These are phyloP conservation scores for Hesperia comma DNA, from an alignment of 2,888 invertebrate species.

Conservation along the genomic window DNA sequence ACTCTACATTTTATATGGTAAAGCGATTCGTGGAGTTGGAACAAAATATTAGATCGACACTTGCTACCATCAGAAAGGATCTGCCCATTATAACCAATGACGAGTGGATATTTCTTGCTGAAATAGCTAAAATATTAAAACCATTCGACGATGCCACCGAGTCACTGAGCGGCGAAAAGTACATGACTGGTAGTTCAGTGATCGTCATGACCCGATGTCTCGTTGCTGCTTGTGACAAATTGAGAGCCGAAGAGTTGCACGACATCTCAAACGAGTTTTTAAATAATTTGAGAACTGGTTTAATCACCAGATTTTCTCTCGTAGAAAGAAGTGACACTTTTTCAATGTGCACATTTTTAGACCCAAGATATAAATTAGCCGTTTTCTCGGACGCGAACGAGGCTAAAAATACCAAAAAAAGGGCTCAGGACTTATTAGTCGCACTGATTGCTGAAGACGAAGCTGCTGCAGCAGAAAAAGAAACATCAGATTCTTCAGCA, in stretches of 20 bases:
- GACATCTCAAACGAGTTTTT: too few species aligned
- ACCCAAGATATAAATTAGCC: constrained; percentile 43
- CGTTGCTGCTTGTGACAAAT: constrained; percentile 39
- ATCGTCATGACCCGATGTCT: constrained; percentile 44
- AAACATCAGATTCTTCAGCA: background rate
- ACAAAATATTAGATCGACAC: constrained; percentile 37
- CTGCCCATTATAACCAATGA: constrained; percentile 40
- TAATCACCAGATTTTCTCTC: constrained; percentile 33
- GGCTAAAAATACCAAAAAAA: constrained; percentile 37
- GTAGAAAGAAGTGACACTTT: constrained; percentile 44
- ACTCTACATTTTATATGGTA: constrained; percentile 34
- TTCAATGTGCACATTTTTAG: constrained; percentile 43
- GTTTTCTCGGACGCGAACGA: constrained; percentile 40
- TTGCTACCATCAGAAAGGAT: constrained; percentile 40
- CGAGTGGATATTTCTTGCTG: constrained; percentile 40
- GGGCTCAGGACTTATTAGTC: constrained; percentile 36
- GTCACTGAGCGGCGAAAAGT: constrained; percentile 43
- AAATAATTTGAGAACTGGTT: constrained; percentile 24
- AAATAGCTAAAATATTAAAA: constrained; percentile 41
- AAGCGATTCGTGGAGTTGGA: constrained; percentile 7
- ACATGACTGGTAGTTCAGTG: constrained; percentile 43
- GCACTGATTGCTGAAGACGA: too few species aligned
- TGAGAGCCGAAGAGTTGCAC: background rate
- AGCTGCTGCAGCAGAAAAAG: constrained; percentile 11
- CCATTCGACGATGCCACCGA: constrained; percentile 45